A percentile compares a stretch with the other conserved stretches of the same genome.
These are phyloP conservation scores for Drosophila meridiana DNA, from an alignment of 2,888 invertebrate species.

Conservation along the genomic window DNA sequence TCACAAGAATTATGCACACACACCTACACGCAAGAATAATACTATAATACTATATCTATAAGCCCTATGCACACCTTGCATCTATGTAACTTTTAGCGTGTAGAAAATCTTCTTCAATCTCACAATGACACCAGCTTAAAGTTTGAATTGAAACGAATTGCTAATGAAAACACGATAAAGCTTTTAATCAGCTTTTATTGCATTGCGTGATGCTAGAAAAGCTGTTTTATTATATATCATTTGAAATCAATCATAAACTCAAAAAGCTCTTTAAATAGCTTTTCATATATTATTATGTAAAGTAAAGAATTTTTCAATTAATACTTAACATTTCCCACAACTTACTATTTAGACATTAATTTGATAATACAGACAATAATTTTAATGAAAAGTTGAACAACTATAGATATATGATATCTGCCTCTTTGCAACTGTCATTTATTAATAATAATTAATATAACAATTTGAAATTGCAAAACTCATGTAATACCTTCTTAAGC, in stretches of 20 bases:
- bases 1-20: conserved; percentile 15
- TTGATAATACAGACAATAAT: too few species aligned
- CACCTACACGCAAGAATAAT: not conserved
- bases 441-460: too few species aligned
- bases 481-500: not conserved
- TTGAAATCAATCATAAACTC: too few species aligned
- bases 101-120: conserved; percentile 2
- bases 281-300: too few species aligned
- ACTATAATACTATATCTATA: conserved; percentile 20
- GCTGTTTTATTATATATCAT: not conserved
- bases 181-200: not conserved
- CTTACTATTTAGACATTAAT: too few species aligned
- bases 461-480: too few species aligned
- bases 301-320: too few species aligned
- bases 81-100: conserved; percentile 17
- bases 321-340: too few species aligned
- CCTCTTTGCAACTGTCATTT: not conserved
- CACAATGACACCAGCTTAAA: conserved; percentile 41
- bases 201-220: not conserved
- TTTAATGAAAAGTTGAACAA: too few species aligned
- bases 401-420: too few species aligned
- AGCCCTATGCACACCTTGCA: conserved; percentile 21
- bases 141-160: not conserved
- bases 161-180: not conserved
- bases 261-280: too few species aligned